Conservation (phyloP, 2,888 invertebrate species). For the Harpalus rubripes region DNA sequence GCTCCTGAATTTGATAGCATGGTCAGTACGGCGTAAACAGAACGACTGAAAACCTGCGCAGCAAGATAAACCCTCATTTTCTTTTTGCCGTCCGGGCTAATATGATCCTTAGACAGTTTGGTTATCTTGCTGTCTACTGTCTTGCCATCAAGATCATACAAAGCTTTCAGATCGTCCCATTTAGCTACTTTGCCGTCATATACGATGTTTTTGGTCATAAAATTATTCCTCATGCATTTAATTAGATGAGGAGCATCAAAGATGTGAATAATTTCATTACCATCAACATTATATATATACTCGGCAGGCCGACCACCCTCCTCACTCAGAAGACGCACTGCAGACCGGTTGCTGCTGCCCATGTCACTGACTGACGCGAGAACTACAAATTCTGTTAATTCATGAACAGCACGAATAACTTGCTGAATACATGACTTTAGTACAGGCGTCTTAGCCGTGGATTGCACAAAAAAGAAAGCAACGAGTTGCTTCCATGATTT, state of each 20-base stretch:
- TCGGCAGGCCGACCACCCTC: neutral
- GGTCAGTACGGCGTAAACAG: neutral
- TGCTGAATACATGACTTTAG: conserved; percentile 32
- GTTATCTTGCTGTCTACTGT: conserved; percentile 26
- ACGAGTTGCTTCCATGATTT: conserved; percentile 53
- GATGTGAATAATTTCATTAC: neutral
- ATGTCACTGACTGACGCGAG: conserved; percentile 40
- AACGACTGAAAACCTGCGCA: conserved; percentile 3
- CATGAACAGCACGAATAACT: conserved; percentile 35
- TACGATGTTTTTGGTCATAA: conserved; percentile 1
- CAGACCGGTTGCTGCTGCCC: conserved; percentile 36
- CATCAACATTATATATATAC: conserved; percentile 9
- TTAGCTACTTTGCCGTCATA: conserved; percentile 36
- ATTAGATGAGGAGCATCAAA: too few species aligned
- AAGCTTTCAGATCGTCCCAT: neutral
- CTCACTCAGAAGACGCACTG: conserved; percentile 12
- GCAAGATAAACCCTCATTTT: conserved; percentile 48
- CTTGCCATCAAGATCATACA: conserved; percentile 20
- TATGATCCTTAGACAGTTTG: conserved; percentile 35
- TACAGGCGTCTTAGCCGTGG: conserved; percentile 10
- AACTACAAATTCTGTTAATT: conserved; percentile 31
- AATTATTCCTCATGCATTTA: too few species aligned
- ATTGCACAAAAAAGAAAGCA: conserved; percentile 36
- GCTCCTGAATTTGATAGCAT: neutral
- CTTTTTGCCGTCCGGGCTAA: conserved; percentile 26